Percentiles rank a stretch among this genome's conserved stretches.
Conservation (phyloP, 30 jellyfish, hydroid and myxozoan genomes). For the Chrysaora quinquecirrha region DNA sequence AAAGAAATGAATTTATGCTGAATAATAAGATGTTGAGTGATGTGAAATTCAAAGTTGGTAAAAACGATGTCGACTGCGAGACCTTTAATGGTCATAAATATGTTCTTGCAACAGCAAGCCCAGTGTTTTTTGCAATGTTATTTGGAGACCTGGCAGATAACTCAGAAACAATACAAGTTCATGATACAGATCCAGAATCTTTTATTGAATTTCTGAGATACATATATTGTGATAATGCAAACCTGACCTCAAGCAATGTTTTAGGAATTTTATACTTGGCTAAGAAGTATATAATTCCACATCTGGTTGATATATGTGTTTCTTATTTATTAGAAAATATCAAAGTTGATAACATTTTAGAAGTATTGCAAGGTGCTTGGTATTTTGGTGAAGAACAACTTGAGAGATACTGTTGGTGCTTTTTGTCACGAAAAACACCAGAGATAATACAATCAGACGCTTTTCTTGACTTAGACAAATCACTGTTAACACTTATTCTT, state of each 20-base stretch:
- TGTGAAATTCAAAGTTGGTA: constrained; percentile 79
- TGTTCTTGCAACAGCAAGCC: constrained; percentile 97
- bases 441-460: constrained; percentile 74
- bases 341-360: constrained; percentile 82
- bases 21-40: constrained; percentile 86
- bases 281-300: constrained; percentile 91
- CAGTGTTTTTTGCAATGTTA: constrained; percentile 96
- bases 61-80: constrained; percentile 35
- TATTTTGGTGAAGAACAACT: constrained; percentile 86
- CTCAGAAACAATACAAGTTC: constrained; percentile 55
- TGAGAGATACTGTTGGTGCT: constrained; percentile 96
- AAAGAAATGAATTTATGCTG: constrained; percentile 89
- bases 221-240: constrained; percentile 86
- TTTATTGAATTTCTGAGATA: constrained; percentile 86
- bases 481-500: constrained; percentile 51
- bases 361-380: constrained; percentile 89
- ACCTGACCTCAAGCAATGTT: constrained; percentile 69
- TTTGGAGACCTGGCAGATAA: constrained; percentile 83
- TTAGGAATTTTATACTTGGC: constrained; percentile 87
- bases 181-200: constrained; percentile 96
- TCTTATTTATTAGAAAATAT: constrained; percentile 85
- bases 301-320: constrained; percentile 83
- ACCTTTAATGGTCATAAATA: constrained; percentile 86
- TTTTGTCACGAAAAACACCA: constrained; percentile 78
- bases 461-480: constrained; percentile 74